These are phyloP conservation scores for Epicauta chinensis DNA, from an alignment of 1,140 invertebrate genomes.

Conservation along the genomic window DNA sequence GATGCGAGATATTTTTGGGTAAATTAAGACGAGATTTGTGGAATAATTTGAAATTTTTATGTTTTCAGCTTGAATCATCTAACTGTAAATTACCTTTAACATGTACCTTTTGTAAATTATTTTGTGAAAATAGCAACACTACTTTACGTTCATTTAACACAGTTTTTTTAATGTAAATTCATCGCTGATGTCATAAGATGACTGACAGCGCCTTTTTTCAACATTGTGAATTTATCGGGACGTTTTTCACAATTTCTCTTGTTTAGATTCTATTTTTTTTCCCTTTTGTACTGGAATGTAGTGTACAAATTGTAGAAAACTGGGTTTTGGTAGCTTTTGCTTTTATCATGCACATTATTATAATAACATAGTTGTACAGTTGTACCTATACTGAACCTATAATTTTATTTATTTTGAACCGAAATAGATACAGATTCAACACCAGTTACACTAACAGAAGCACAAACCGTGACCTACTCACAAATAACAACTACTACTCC, in stretches of 20 bases:
- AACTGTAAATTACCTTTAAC: constrained; percentile 38
- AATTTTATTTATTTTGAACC: constrained; percentile 35
- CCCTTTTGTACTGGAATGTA: not conserved
- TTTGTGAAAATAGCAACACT: constrained; percentile 40
- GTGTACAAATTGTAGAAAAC: constrained; percentile 4
- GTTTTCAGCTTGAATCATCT: constrained; percentile 33
- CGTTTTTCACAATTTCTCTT: constrained; percentile 17
- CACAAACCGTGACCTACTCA: constrained; percentile 37
- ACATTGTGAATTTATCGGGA: constrained; percentile 25
- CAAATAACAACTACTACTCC: constrained; percentile 34
- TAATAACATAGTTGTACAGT: constrained; percentile 5
- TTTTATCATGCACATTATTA: constrained; percentile 15
- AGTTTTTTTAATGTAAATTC: constrained; percentile 8
- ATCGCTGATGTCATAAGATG: constrained; percentile 27
- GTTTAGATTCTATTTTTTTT: not conserved
- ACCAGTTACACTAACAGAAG: constrained; percentile 41
- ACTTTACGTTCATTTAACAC: constrained; percentile 1
- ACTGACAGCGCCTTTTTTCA: constrained; percentile 24
- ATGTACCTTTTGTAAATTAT: constrained; percentile 24
- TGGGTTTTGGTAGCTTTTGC: constrained; percentile 12
- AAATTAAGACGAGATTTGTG: constrained; percentile 14
- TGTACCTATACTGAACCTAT: not conserved
- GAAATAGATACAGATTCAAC: constrained; percentile 42
- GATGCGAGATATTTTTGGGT: constrained; percentile 1
- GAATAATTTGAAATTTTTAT: constrained; percentile 21